These are phyloP conservation scores for Eufriesea mexicana DNA, from an alignment of 1,140 invertebrate genomes.

Conservation along the genomic window DNA sequence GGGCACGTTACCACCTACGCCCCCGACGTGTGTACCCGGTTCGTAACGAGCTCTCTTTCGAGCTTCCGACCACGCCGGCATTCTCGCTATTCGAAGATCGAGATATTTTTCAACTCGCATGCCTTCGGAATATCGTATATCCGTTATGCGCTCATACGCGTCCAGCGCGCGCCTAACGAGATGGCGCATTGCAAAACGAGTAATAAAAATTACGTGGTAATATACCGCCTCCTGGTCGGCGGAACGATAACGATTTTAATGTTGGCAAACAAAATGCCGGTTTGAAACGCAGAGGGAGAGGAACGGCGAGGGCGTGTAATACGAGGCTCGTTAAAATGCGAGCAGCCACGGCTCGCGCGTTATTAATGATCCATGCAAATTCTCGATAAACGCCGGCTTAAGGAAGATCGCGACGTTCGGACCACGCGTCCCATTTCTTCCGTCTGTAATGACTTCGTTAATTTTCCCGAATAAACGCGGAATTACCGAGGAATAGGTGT, in stretches of 20 bases:
- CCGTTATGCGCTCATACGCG: neutral
- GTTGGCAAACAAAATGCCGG: slow-evolving; percentile 3
- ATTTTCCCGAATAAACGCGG: slow-evolving; percentile 13
- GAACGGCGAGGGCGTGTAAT: neutral
- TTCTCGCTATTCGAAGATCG: neutral
- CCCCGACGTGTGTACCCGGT: neutral
- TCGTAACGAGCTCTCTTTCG: slow-evolving; percentile 27
- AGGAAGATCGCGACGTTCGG: too few species aligned
- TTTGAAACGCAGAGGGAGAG: neutral
- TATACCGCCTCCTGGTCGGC: neutral
- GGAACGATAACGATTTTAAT: neutral
- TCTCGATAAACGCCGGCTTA: neutral
- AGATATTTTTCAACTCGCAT: slow-evolving; percentile 21
- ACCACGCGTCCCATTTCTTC: neutral
- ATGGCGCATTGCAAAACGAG: neutral
- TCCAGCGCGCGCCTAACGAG: neutral
- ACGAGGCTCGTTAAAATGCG: neutral
- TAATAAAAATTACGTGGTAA: slow-evolving; percentile 25
- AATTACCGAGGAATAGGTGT: slow-evolving; percentile 25
- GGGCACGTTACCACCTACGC: slow-evolving; percentile 15
- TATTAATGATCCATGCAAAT: slow-evolving; percentile 10
- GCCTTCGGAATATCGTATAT: neutral
- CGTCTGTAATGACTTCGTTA: slow-evolving; percentile 44
- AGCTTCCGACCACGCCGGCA: neutral
- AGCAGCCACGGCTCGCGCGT: neutral